Conservation (phyloP, 2,797 vertebrate genomes). For the Pseudopleuronectes americanus region DNA sequence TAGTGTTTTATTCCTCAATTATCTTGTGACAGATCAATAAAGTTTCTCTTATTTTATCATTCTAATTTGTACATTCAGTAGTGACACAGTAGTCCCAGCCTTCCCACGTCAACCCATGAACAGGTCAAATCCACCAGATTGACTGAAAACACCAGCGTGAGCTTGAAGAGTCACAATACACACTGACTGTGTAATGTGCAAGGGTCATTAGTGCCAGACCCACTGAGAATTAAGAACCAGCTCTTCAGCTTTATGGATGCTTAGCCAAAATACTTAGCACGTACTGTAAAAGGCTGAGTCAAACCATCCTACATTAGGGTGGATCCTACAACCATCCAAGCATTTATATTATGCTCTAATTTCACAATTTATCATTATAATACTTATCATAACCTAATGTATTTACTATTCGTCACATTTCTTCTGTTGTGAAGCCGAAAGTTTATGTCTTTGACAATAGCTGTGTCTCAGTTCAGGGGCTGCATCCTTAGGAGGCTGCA, state of each 20-base stretch:
- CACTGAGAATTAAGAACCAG: neutral
- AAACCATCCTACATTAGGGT: too few species aligned
- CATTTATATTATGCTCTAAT: too few species aligned
- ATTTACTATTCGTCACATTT: too few species aligned
- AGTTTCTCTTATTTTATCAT: neutral
- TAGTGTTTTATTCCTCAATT: neutral
- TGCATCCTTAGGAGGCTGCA: too few species aligned
- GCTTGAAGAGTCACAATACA: neutral
- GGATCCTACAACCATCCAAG: too few species aligned
- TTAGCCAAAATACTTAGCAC: neutral
- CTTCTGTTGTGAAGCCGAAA: too few species aligned
- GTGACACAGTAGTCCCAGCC: neutral
- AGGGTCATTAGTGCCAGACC: too few species aligned
- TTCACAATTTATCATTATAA: too few species aligned
- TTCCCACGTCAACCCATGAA: neutral
- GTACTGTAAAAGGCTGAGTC: neutral
- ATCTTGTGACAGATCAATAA: neutral
- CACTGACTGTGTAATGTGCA: neutral
- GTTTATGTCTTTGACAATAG: too few species aligned
- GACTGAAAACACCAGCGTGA: neutral
- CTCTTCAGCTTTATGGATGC: neutral
- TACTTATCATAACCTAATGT: too few species aligned
- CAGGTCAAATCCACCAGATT: neutral
- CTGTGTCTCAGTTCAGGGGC: too few species aligned
- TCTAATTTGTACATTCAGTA: neutral